phyloP scores from a whole-genome alignment of 2,888 invertebrate genomes.

The Macrosiphum euphorbiae region DNA sequence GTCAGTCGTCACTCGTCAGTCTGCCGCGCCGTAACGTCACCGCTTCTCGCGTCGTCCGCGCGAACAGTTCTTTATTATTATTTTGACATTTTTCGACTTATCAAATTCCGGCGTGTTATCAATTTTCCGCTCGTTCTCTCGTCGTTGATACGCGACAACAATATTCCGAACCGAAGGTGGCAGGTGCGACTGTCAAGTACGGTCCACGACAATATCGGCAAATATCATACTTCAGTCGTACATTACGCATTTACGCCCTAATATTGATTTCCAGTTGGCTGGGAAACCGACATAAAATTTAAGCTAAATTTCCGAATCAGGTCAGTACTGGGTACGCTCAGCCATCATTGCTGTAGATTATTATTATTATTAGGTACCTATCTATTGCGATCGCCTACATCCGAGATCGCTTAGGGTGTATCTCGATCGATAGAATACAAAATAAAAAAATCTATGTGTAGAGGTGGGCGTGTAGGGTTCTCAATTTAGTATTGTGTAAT shows the following conservation, averaged over 20 bases:
- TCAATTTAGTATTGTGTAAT: background rate
- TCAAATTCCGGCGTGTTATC: background rate
- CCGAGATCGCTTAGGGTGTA: background rate
- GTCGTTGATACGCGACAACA: background rate
- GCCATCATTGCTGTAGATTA: background rate
- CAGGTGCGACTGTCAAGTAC: background rate
- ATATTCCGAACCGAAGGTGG: background rate
- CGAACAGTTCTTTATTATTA: background rate
- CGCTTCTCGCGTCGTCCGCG: background rate
- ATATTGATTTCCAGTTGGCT: constrained; percentile 62
- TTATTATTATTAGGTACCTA: background rate
- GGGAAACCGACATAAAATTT: constrained; percentile 52
- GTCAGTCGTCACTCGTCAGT: background rate
- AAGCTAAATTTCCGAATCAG: constrained; percentile 40
- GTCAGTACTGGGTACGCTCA: background rate
- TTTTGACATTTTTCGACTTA: background rate
- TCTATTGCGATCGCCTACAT: background rate
- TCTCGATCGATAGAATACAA: background rate
- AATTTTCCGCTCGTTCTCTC: background rate
- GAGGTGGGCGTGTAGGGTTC: background rate
- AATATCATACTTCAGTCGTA: background rate
- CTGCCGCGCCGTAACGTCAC: background rate
- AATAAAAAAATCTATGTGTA: background rate
- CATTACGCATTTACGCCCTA: constrained; percentile 50
- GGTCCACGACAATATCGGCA: background rate